Conservation (phyloP, 1,140 invertebrate genomes). For the Nasonia vitripennis region DNA sequence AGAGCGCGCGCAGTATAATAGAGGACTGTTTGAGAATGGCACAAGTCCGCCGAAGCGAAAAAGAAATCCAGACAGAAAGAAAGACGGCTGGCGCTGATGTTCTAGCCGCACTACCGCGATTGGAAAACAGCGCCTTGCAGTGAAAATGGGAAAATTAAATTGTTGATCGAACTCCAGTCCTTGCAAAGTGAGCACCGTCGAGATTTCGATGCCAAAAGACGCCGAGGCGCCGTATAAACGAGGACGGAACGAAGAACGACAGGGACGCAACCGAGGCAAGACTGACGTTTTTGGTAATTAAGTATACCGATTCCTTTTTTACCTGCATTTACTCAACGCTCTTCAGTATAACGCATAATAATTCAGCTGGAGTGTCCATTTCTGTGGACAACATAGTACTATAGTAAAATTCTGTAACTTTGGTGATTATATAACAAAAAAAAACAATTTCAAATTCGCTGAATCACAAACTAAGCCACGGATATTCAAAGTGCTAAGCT, state of each 20-base stretch:
- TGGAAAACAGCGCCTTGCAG: constrained; percentile 51
- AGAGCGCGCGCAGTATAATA: too few relatives aligned
- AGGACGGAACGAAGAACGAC: not conserved
- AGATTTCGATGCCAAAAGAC: not conserved
- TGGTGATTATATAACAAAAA: too few relatives aligned
- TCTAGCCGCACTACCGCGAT: constrained; percentile 14
- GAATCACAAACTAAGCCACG: not conserved
- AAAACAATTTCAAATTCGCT: too few relatives aligned
- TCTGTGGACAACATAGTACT: too few relatives aligned
- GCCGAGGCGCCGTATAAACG: too few relatives aligned
- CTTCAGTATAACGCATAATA: too few relatives aligned
- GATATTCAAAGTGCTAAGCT: not conserved
- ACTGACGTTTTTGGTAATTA: not conserved
- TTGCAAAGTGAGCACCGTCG: not conserved
- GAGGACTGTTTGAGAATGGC: too few relatives aligned
- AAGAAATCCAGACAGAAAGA: constrained; percentile 19
- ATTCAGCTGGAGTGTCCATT: too few relatives aligned
- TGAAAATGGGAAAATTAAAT: constrained; percentile 61
- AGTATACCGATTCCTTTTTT: not conserved
- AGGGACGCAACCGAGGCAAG: not conserved
- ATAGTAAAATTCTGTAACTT: too few relatives aligned
- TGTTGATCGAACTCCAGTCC: constrained; percentile 60
- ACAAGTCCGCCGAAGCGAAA: not conserved
- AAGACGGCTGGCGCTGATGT: not conserved
- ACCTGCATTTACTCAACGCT: not conserved